phyloP scores from a whole-genome alignment of 2,797 vertebrate genomes.

The Simalia tracyae region DNA sequence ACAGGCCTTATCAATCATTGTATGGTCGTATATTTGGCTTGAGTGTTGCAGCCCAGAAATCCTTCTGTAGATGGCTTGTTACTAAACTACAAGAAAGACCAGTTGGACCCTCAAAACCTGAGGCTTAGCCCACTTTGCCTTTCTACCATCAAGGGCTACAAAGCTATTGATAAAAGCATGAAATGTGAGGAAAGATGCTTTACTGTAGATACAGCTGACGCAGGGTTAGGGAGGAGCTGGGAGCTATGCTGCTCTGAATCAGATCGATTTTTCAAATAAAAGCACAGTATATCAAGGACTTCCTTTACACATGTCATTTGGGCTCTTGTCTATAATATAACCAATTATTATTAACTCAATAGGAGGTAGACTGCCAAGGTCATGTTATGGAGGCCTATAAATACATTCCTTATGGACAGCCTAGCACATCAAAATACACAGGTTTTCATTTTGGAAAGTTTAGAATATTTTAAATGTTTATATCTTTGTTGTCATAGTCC shows the following conservation, averaged over 20 bases:
- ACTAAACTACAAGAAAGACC: not conserved
- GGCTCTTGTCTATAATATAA: conserved; percentile 22
- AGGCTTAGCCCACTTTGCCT: not conserved
- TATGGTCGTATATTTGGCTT: not conserved
- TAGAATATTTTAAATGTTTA: conserved; percentile 2
- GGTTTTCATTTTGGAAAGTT: not conserved
- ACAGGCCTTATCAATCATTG: not conserved
- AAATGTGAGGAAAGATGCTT: conserved; percentile 18
- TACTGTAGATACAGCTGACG: not conserved
- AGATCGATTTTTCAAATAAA: conserved; percentile 14
- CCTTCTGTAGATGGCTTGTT: not conserved
- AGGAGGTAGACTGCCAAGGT: conserved; percentile 36
- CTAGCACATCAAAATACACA: not conserved
- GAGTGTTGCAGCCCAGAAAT: not conserved
- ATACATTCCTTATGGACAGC: conserved; percentile 26
- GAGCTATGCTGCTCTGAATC: not conserved
- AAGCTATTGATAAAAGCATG: conserved; percentile 22
- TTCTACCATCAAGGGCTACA: not conserved
- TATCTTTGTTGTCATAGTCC: conserved; percentile 19
- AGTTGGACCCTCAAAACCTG: not conserved
- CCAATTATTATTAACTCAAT: conserved; percentile 36
- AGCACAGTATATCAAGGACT: conserved; percentile 1
- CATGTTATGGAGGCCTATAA: conserved; percentile 39
- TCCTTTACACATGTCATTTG: conserved; percentile 28
- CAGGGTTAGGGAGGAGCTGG: not conserved